Conservation (phyloP, 64 coral and sea anemone species). For the Montipora sp. region DNA sequence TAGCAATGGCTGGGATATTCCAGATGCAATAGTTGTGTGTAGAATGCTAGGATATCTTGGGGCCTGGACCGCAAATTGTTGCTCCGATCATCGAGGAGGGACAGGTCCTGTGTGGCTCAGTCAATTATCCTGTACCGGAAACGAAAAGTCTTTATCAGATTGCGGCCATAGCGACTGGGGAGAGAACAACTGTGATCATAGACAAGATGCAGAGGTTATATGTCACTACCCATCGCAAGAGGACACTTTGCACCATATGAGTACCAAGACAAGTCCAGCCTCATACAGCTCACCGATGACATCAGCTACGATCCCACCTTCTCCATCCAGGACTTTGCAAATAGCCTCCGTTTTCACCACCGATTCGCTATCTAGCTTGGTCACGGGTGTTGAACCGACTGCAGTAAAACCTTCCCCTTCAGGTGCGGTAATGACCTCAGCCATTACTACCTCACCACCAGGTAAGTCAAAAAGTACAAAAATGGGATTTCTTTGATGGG, state of each 20-base stretch:
- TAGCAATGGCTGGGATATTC: conserved; percentile 39
- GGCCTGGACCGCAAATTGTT: conserved; percentile 20
- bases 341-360: neutral
- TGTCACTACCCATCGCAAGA: neutral
- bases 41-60: conserved; percentile 62
- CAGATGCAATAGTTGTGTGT: conserved; percentile 48
- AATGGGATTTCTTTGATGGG: too few species aligned
- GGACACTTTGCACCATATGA: too few species aligned
- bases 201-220: conserved; percentile 51
- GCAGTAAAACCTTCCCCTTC: neutral
- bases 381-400: too few species aligned
- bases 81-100: neutral
- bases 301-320: neutral
- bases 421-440: neutral
- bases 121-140: conserved; percentile 29
- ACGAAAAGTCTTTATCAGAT: conserved; percentile 31
- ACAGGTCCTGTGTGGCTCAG: conserved; percentile 63
- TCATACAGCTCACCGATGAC: too few species aligned
- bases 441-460: neutral
- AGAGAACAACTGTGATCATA: conserved; percentile 24
- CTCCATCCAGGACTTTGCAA: too few species aligned
- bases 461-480: neutral
- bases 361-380: too few species aligned
- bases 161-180: conserved; percentile 58
- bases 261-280: too few species aligned